phyloP scores from a whole-genome alignment of 1,140 invertebrate genomes.

The Achatina immaculata region DNA sequence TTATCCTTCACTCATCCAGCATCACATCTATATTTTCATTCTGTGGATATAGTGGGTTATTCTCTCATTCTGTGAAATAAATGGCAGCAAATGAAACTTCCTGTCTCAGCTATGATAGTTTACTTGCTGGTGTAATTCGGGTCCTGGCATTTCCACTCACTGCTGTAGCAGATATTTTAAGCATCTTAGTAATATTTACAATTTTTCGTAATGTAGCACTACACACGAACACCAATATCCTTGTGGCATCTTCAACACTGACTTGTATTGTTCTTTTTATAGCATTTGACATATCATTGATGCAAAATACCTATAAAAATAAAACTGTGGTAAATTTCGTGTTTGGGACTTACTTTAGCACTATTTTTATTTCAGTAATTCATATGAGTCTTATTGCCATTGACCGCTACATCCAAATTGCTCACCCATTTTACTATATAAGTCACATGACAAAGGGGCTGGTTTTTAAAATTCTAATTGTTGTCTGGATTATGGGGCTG shows the following conservation, averaged over 20 bases:
- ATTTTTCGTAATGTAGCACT: not conserved
- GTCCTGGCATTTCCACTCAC: too few species aligned
- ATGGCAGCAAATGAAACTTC: too few species aligned
- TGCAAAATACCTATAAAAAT: not conserved
- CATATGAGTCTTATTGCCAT: not conserved
- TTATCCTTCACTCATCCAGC: too few species aligned
- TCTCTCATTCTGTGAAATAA: too few species aligned
- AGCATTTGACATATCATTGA: not conserved
- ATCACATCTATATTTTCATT: too few species aligned
- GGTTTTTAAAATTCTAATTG: not conserved
- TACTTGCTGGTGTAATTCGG: too few species aligned
- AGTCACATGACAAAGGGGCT: not conserved
- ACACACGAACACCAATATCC: not conserved
- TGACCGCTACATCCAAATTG: not conserved
- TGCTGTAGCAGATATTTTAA: too few species aligned
- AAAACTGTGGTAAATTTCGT: not conserved
- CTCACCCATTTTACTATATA: not conserved
- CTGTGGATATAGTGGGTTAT: too few species aligned
- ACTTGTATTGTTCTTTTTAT: not conserved
- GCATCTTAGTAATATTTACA: not conserved
- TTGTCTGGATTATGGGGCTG: not conserved
- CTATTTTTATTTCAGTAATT: not conserved
- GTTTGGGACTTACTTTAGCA: not conserved
- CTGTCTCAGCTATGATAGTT: too few species aligned
- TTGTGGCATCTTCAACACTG: not conserved